A percentile compares a stretch with the other conserved stretches of the same genome.
Conservation (phyloP, 2,888 invertebrate genomes). For the Hemistola chrysoprasaria region DNA sequence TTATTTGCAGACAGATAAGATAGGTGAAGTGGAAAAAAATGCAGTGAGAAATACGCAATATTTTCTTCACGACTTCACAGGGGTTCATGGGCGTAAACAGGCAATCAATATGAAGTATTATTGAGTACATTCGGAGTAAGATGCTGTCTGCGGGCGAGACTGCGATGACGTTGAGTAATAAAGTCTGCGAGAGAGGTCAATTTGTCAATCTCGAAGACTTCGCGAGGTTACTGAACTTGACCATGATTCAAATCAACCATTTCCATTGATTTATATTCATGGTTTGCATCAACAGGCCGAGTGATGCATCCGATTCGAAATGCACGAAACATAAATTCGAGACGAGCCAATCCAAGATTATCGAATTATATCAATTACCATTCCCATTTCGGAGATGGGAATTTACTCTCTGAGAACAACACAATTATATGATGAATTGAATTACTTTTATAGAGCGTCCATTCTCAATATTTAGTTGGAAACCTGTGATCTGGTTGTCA, state of each 20-base stretch:
- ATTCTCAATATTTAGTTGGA: neutral
- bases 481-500: neutral
- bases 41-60: conserved; percentile 16
- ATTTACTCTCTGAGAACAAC: conserved; percentile 26
- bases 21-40: conserved; percentile 14
- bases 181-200: conserved; percentile 41
- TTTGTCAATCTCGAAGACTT: conserved; percentile 50
- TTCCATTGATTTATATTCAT: conserved; percentile 67
- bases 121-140: conserved; percentile 13
- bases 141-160: conserved; percentile 9
- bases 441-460: neutral
- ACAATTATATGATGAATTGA: conserved; percentile 5
- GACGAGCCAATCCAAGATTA: conserved; percentile 29
- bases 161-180: conserved; percentile 31
- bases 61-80: conserved; percentile 21
- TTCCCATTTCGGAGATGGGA: conserved; percentile 32
- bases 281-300: conserved; percentile 47
- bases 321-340: conserved; percentile 38
- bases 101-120: conserved; percentile 19
- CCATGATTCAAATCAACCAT: conserved; percentile 54
- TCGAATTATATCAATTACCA: conserved; percentile 26
- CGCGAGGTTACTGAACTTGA: conserved; percentile 60
- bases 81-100: conserved; percentile 16
- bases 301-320: conserved; percentile 41
- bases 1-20: conserved; percentile 15